Evolutionary conservation across 2,113 vertebrate genomes (phyloP), one percentile per base, ranked within the genome.

Genomic region (Barnardius zonarius): DNA sequence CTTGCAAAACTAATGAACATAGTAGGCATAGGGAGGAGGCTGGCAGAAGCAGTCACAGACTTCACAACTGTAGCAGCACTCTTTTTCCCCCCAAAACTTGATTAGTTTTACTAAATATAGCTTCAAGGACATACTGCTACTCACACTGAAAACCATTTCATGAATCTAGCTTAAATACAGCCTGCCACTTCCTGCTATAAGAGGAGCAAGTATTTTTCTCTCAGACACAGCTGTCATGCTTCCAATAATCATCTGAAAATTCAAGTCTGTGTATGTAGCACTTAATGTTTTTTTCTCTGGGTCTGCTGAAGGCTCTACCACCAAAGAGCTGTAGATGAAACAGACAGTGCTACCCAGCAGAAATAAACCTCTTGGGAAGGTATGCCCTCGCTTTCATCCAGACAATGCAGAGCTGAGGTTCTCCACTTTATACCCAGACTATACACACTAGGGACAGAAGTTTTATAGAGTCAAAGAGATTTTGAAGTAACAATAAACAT

Each of bases 381-480:
- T 5, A 28, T 13, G 33, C 7, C 54, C 54, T 54, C 35, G 52
- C 4, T 20, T 54, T 55, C 51, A 70, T 27, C n/a, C 16, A 13
- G 7, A 7, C 2, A 5, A 15, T 0, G 13, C 6, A 37, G 3
- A 6, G 10, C 0, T 67, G 31, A 86, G 25, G 9, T 59, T 54
- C 64, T 92, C 64, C 18, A 48, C 41, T 84, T 78, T 63, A 79
- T 8, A 91, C 5, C 11, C 39, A 48, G 8, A 67, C n/a, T 54
- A 61, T 6, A 64, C 30, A 88, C 6, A 17, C 0, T 0, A 48
- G 19, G 66, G 24, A 75, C 20, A 85, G 8, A 51, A 22, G 23
- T 30, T 51, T 28, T 25, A 33, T 0, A 48, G 25, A 57, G 11
- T 7, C n/a, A 55, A 30, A 46, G 4, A 43, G 13, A 31, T 80